Base-by-base conservation (phyloP, 2,113 vertebrate species). In the Danio rerio region DNA sequence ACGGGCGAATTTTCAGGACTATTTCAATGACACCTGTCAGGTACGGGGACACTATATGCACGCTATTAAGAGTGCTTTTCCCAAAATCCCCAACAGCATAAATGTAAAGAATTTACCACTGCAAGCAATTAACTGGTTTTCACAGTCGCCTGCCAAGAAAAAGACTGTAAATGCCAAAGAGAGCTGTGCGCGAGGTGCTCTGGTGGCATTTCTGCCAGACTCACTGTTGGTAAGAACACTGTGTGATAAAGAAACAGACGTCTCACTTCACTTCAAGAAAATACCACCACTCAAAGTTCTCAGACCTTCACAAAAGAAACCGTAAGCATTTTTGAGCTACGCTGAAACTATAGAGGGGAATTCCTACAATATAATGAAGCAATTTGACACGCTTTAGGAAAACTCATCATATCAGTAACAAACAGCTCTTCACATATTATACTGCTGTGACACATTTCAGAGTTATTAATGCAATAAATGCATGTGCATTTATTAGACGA, bases 91-190 rank as follows among this genome's bases (percentile, higher is more conserved):
- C 12, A 31, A 66, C 31, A 59, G 40, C 49, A 62, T 20, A 7
- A 65, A 42, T 49, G 70, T 61, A 62, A 13, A 18, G 7, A 80
- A 80, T 81, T 63, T 81, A 83, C 72, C 21, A 45, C 50, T 50
- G 69, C 63, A 59, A 56, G 53, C 40, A 76, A 80, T 82, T 75
- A 85, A 80, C 18, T 47, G 81, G 50, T 21, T 61, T 69, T 52
- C 63, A 47, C 20, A 58, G 74, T 78, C 49, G 4, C 56, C 66
- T 79, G 68, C 58, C 75, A 83, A 83, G 52, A 49, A 45, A 68
- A 56, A 68, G 47, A 40, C 20, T 42, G 7, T 73, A 43, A 73
- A 81, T 73, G 21, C 58, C 69, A 63, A 53, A 65, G 70, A 76
- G 10, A 75, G 45, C 53, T 72, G 21, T 53, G 43, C 61, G 50